phyloP scores from a whole-genome alignment of 2,797 vertebrate species.

The Megalops cyprinoides region DNA sequence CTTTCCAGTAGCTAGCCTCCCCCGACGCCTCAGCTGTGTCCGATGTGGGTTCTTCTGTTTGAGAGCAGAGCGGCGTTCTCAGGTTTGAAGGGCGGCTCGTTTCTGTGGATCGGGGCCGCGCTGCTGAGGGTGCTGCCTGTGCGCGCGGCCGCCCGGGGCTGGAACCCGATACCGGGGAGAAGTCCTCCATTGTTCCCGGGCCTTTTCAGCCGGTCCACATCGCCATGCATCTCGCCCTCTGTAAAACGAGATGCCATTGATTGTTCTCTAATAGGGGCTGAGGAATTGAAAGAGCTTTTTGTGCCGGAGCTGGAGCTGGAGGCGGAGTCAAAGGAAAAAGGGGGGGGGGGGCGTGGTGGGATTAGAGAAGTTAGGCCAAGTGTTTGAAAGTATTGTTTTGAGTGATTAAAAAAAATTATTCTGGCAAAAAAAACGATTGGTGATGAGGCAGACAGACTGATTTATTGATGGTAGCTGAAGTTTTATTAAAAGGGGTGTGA shows the following conservation, averaged over 20 bases:
- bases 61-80: neutral
- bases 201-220: slow-evolving; percentile 21
- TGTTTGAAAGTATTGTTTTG: neutral
- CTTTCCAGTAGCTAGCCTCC: neutral
- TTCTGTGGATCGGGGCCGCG: neutral
- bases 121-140: neutral
- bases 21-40: neutral
- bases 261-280: slow-evolving; percentile 35
- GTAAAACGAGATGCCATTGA: slow-evolving; percentile 34
- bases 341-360: neutral
- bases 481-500: slow-evolving; percentile 14
- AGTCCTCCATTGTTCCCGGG: slow-evolving; percentile 25
- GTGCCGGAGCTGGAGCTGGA: neutral
- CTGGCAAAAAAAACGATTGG: neutral
- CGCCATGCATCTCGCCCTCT: slow-evolving; percentile 14
- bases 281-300: slow-evolving; percentile 33
- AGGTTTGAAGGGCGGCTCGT: neutral
- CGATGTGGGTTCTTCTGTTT: neutral
- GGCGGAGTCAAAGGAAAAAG: too few relatives aligned
- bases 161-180: slow-evolving; percentile 20
- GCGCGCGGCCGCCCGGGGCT: neutral
- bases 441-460: neutral
- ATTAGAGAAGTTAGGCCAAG: neutral
- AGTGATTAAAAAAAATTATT: too few relatives aligned
- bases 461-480: neutral